Evolutionary conservation across 1,140 invertebrate genomes (phyloP), one percentile per base, ranked within the genome.

Genomic region (Drepana arcuata): DNA sequence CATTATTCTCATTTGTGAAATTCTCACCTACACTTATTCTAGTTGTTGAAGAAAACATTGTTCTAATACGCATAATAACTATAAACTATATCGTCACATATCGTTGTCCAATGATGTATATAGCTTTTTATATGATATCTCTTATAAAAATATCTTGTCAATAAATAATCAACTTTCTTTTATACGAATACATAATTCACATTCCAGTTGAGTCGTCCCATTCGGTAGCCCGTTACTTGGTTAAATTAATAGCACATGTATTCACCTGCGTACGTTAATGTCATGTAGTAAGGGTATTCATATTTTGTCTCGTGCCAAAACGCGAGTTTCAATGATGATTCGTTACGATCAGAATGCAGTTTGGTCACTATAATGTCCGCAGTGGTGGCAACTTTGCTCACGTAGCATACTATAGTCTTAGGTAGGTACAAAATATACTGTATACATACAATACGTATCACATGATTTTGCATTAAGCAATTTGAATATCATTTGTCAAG

Each of bases 291-390:
- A 53, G 36, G 24, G 46, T 35, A 39, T 30, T 60, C 56, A 61
- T 64, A 59, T 58, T 40, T 38, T 48, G 52, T 56, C 52, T 50
- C 41, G 38, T 72, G 72, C 66, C 66, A 78, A 74, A 62, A 60
- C 14, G 29, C 54, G 24, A 50, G 39, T 48, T 54, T 37, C 54
- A 41, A 51, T 79, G 74, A 79, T 55, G 71, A 79, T 59, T 46
- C 38, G 38, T 50, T 51, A 46, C 54, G 40, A 51, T 50, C 50
- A 64, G 63, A 75, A 79, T 75, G 71, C 64, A 69, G 67, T 68
- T 61, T 28, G 66, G 57, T 61, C 56, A 62, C 57, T 65, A 21
- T 21, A 37, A 51, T 48, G 42, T 54, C 54, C 45, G 59, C 45
- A 37, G 29, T 38, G 47, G 49, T 48, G 34, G 44, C 52, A 54